A percentile compares a stretch with the other conserved stretches of the same genome.
Evolutionary conservation across 2,797 vertebrate genomes (phyloP).

Genomic region (Hypotaenidia okinawae): DNA sequence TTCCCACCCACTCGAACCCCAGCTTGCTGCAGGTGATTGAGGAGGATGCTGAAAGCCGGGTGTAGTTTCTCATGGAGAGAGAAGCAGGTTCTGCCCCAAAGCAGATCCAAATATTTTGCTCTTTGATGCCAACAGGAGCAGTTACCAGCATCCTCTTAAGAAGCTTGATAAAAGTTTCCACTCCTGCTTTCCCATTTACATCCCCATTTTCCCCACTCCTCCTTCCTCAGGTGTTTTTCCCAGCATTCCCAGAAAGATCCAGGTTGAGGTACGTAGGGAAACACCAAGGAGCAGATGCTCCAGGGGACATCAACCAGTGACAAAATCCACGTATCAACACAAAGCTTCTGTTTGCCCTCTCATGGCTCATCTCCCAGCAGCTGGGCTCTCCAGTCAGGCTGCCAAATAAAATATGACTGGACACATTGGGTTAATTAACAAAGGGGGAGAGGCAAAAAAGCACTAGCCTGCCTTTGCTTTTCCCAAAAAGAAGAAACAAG

Average conservation of each 20-base stretch:
- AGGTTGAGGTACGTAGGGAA: not conserved
- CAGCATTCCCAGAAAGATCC: not conserved
- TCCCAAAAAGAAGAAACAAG: not conserved
- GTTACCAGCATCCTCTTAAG: not conserved
- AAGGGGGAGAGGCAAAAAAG: not conserved
- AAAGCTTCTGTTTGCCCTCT: constrained; percentile 14
- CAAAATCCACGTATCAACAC: not conserved
- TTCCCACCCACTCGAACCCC: accelerated
- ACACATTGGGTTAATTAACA: constrained; percentile 35
- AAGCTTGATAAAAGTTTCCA: accelerated
- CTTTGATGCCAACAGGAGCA: not conserved
- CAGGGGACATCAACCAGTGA: not conserved
- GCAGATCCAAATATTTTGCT: not conserved
- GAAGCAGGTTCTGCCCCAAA: not conserved
- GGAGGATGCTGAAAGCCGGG: not conserved
- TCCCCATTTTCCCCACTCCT: not conserved
- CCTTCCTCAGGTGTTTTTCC: not conserved
- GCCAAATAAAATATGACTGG: constrained; percentile 10
- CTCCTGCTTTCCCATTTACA: accelerated
- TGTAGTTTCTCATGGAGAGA: accelerated
- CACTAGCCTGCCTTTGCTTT: not conserved
- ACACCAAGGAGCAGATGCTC: constrained; percentile 10
- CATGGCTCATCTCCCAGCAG: constrained; percentile 40
- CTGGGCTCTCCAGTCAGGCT: constrained; percentile 5
- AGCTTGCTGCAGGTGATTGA: accelerated